phyloP scores from a whole-genome alignment of 2,888 invertebrate genomes.

The Priapulus caudatus region DNA sequence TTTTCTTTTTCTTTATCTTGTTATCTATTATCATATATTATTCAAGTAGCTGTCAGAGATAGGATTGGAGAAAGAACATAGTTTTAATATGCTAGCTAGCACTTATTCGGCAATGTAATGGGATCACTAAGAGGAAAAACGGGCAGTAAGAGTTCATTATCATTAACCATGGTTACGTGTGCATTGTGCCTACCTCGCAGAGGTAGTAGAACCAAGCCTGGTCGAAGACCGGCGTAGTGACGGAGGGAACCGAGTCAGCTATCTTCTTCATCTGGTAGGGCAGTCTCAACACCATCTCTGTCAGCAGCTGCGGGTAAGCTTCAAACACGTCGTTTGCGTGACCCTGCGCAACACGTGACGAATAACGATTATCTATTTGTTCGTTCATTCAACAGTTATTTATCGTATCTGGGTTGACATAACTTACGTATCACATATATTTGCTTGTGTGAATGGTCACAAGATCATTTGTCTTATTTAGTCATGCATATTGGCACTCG shows the following conservation, averaged over 20 bases:
- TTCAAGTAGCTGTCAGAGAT: neutral
- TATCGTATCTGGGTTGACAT: too few species aligned
- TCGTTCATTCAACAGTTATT: too few species aligned
- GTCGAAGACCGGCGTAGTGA: constrained; percentile 41
- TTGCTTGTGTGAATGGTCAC: too few species aligned
- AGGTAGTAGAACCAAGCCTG: constrained; percentile 64
- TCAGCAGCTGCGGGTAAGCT: constrained; percentile 81
- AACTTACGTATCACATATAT: too few species aligned
- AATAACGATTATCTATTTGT: too few species aligned
- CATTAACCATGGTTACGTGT: too few species aligned
- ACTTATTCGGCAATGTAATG: neutral
- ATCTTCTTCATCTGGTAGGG: constrained; percentile 65
- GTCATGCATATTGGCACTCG: too few species aligned
- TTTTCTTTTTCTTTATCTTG: neutral
- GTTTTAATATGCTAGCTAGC: constrained; percentile 8
- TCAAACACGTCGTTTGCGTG: constrained; percentile 85
- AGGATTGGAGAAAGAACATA: constrained; percentile 9
- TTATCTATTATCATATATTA: neutral
- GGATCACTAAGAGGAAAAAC: too few species aligned
- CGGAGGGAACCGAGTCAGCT: neutral
- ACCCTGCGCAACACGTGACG: too few species aligned
- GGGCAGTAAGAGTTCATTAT: too few species aligned
- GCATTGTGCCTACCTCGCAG: constrained; percentile 56
- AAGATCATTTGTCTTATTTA: too few species aligned
- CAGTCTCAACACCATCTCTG: constrained; percentile 82